Base-by-base conservation (phyloP, 1,140 invertebrate genomes). In the Agraylea sexmaculata region DNA sequence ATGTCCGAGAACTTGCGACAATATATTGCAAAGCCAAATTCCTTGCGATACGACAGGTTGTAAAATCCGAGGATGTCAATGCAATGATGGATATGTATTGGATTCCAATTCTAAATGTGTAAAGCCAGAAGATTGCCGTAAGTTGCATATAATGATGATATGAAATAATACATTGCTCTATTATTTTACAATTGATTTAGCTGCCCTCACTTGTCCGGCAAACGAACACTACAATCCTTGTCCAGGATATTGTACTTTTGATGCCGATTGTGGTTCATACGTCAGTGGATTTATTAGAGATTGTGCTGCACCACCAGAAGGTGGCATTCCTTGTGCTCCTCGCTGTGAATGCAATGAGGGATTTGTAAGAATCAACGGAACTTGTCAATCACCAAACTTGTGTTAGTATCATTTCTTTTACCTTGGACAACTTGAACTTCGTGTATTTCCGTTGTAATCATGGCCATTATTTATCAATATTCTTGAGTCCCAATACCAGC, bases 351-450 rank as follows among this genome's bases (percentile, higher is more conserved):
- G 35, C 12, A 23, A 10, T 6, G 18, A 37, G 4, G 35, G 35
- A 13, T 37, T 37, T 23, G 35, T 37, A 3, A 37, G 35, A 12
- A 37, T 37, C 35, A 37, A 37, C 21, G 35, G 35, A 2, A 37
- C 21, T 23, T 37, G 35, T 12, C 11, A 13, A 12, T 23, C 21
- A 4, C 18, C 35, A 4, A 37, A 37, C 12, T 12, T 12, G 5
- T 37, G 35, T 37, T 4, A 37, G 35, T 37, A n/a, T n/a, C n/a
- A n/a, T n/a, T n/a, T n/a, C n/a, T n/a, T n/a, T n/a, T n/a, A n/a
- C n/a, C n/a, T n/a, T n/a, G n/a, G n/a, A n/a, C n/a, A n/a, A n/a
- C n/a, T n/a, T n/a, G n/a, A n/a, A n/a, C n/a, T n/a, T n/a, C n/a
- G n/a, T n/a, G n/a, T n/a, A n/a, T n/a, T n/a, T n/a, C n/a, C n/a